Evolutionary conservation across 2,888 invertebrate species (phyloP).

Genomic region (Pediacus dermestoides): DNA sequence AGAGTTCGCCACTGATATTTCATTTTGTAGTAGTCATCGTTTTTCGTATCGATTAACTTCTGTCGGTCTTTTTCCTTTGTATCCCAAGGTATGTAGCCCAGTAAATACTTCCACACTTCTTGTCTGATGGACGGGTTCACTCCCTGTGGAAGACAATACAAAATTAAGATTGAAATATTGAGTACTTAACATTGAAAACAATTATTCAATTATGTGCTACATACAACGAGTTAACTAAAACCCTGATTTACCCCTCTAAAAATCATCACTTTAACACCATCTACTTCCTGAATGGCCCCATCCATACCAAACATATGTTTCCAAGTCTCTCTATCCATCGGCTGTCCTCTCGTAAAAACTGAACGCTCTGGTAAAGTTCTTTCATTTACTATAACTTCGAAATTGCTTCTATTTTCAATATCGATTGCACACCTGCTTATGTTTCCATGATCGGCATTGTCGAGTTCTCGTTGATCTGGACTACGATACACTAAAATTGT

Average conservation of each 20-base stretch:
- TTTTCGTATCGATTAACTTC: conserved; percentile 66
- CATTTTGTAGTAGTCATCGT: conserved; percentile 89
- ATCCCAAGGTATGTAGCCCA: conserved; percentile 85
- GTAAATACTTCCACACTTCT: conserved; percentile 92
- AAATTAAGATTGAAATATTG: conserved; percentile 11
- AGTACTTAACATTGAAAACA: conserved; percentile 6
- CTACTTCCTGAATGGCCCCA: conserved; percentile 75
- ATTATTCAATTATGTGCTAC: not conserved
- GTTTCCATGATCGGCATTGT: conserved; percentile 62
- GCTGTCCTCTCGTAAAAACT: conserved; percentile 65
- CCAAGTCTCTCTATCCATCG: conserved; percentile 79
- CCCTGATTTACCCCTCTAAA: conserved; percentile 85
- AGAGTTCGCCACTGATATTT: conserved; percentile 96
- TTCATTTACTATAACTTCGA: conserved; percentile 66
- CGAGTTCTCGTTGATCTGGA: conserved; percentile 58
- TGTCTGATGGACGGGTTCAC: conserved; percentile 70
- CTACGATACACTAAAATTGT: conserved; percentile 59
- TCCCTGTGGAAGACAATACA: conserved; percentile 57
- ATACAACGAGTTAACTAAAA: no score
- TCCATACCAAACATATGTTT: conserved; percentile 72
- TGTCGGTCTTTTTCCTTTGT: conserved; percentile 70
- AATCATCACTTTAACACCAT: conserved; percentile 77
- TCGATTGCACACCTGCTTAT: conserved; percentile 56
- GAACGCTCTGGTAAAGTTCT: conserved; percentile 69
- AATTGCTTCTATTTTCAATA: conserved; percentile 60